phyloP scores from a whole-genome alignment of 2,888 invertebrate species.

The Amiota mariae region DNA sequence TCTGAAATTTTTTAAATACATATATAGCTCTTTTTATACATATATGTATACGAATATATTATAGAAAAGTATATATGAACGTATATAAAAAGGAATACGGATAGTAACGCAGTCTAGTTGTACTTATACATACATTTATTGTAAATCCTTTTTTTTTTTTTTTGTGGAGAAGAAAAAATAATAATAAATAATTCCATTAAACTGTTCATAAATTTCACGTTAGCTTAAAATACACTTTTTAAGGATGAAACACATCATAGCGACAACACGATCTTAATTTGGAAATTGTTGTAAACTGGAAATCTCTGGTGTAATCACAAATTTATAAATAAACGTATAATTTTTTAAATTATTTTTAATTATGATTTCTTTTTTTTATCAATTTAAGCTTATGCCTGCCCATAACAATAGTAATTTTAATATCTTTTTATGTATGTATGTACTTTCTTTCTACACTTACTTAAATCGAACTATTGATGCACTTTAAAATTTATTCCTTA shows the following conservation, averaged over 20 bases:
- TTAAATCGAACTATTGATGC: background rate
- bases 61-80: background rate
- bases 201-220: too few species aligned
- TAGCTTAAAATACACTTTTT: too few species aligned
- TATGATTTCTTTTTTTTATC: background rate
- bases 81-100: too few species aligned
- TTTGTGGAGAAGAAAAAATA: too few species aligned
- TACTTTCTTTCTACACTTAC: background rate
- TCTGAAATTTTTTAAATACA: too few species aligned
- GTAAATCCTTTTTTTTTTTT: too few species aligned
- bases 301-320: background rate
- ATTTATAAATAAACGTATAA: conserved; percentile 8
- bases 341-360: background rate
- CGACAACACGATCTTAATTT: too few species aligned
- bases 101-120: too few species aligned
- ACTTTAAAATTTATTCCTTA: background rate
- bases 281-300: background rate
- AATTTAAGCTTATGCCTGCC: background rate
- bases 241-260: too few species aligned
- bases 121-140: too few species aligned
- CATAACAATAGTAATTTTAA: conserved; percentile 8
- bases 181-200: too few species aligned
- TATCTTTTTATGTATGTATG: conserved; percentile 1
- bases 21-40: too few species aligned
- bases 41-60: background rate